A percentile compares a stretch with the other conserved stretches of the same genome.
phyloP scores from a whole-genome alignment of 2,113 vertebrate genomes.

The Sinocyclocheilus anshuiensis region DNA sequence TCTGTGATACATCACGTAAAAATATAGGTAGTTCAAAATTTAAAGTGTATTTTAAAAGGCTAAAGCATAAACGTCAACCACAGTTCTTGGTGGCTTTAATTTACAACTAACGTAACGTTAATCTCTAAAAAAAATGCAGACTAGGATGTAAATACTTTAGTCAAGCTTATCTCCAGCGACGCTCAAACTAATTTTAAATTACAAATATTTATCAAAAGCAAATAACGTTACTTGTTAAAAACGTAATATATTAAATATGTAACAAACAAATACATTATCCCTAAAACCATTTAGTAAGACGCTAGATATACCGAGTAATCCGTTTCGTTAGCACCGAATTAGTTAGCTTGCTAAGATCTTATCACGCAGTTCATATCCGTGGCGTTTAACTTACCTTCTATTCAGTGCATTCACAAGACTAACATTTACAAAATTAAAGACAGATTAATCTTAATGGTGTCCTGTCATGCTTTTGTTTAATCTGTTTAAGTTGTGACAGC shows the following conservation, averaged over 20 bases:
- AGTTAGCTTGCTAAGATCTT: constrained; percentile 17
- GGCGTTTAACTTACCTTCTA: background rate
- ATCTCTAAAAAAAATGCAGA: background rate
- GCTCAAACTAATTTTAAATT: background rate
- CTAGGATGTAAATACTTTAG: background rate
- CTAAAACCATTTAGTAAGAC: background rate
- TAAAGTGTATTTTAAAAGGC: background rate
- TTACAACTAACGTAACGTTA: background rate
- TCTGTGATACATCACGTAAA: background rate
- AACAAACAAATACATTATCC: background rate
- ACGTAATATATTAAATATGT: background rate
- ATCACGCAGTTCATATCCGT: background rate
- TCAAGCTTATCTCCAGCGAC: background rate
- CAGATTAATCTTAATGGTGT: background rate
- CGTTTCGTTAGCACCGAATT: background rate
- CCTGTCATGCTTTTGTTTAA: background rate
- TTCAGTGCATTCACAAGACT: background rate
- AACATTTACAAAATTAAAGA: background rate
- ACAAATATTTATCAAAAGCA: background rate
- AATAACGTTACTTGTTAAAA: background rate
- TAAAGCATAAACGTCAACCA: background rate
- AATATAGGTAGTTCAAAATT: background rate
- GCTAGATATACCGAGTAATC: background rate
- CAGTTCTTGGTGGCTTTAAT: background rate
- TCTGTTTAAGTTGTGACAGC: background rate